A percentile compares a stretch with the other conserved stretches of the same genome.
Evolutionary conservation across 2,888 invertebrate genomes (phyloP).

Genomic region (Andrena dorsata): DNA sequence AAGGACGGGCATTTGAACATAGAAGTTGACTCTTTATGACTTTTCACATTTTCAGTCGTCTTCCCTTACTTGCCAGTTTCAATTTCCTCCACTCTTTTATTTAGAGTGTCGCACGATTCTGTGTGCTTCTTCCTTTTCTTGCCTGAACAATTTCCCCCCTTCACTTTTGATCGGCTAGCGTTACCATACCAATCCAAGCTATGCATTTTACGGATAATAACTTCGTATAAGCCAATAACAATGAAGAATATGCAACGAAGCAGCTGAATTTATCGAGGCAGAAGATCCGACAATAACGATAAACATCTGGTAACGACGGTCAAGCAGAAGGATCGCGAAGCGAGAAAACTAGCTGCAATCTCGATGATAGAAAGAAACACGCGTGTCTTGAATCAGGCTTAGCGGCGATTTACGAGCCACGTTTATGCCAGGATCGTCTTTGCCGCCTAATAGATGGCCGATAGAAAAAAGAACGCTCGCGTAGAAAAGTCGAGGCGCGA

Average conservation of each 20-base stretch:
- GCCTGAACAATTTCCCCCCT: too few species aligned
- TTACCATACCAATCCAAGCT: too few species aligned
- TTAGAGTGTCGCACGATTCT: background rate
- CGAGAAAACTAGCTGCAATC: constrained; percentile 17
- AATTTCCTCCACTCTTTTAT: background rate
- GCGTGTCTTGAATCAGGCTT: constrained; percentile 34
- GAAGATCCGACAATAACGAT: constrained; percentile 12
- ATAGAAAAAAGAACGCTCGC: background rate
- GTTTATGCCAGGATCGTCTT: background rate
- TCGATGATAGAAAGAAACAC: constrained; percentile 25
- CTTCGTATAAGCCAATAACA: background rate
- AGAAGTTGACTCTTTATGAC: constrained; percentile 19
- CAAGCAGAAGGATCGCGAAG: constrained; percentile 16
- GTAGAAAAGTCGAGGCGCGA: background rate
- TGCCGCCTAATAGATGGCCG: background rate
- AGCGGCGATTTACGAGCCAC: constrained; percentile 6
- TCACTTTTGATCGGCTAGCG: too few species aligned
- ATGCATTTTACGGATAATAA: background rate
- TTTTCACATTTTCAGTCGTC: constrained; percentile 29
- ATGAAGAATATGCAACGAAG: constrained; percentile 2
- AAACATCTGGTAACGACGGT: constrained; percentile 14
- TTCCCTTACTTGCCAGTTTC: background rate
- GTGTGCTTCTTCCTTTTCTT: background rate
- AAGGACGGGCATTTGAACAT: too few species aligned
- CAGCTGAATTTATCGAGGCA: background rate